Conservation (phyloP, 2,113 vertebrate species). For the Loxodonta africana region DNA sequence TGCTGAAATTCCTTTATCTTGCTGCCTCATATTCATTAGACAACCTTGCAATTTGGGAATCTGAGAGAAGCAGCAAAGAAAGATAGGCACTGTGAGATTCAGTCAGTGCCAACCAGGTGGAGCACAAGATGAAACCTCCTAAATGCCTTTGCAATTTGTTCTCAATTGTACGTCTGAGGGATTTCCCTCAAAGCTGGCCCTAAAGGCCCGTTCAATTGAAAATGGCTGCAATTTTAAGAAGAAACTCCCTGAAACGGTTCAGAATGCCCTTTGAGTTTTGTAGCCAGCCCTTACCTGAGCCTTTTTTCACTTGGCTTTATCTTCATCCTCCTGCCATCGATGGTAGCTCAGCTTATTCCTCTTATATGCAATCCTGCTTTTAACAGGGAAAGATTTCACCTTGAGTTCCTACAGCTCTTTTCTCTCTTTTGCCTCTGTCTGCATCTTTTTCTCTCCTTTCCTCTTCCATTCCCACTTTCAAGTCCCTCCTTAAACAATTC, state of each 20-base stretch:
- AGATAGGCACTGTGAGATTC: background rate
- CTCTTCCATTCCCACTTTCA: background rate
- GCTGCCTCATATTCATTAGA: slow-evolving; percentile 80
- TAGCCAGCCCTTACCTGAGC: background rate
- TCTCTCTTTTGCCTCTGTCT: background rate
- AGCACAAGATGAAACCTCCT: slow-evolving; percentile 55
- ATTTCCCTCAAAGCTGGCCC: slow-evolving; percentile 13
- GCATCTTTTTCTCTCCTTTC: background rate
- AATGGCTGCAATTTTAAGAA: background rate
- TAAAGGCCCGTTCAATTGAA: slow-evolving; percentile 41
- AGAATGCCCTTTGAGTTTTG: background rate
- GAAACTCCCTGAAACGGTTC: background rate
- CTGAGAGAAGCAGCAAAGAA: slow-evolving; percentile 65
- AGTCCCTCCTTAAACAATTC: background rate
- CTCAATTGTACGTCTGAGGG: slow-evolving; percentile 40
- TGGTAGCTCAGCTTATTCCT: background rate
- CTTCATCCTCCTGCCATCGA: background rate
- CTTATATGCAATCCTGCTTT: background rate
- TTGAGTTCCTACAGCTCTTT: background rate
- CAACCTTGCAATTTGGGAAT: slow-evolving; percentile 36
- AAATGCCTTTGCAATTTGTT: slow-evolving; percentile 67
- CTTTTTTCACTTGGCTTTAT: background rate
- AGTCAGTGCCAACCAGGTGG: slow-evolving; percentile 27
- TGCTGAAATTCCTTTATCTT: slow-evolving; percentile 75
- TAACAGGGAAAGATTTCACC: background rate